Conservation (phyloP, 2,113 vertebrate genomes). For the Buteo buteo region DNA sequence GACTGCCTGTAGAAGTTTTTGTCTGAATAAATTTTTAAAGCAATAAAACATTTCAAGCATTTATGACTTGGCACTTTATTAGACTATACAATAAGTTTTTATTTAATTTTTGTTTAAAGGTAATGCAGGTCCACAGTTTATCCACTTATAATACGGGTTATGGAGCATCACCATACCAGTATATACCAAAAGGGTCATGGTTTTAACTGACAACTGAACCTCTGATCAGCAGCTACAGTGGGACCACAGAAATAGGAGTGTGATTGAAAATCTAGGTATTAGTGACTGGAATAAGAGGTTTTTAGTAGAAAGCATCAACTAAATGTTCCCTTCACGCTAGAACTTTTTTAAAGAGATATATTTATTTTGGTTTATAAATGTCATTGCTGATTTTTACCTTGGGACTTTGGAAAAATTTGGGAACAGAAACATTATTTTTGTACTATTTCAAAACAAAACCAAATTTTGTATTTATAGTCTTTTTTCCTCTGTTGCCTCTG, state of each 20-base stretch:
- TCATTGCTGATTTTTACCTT: not conserved
- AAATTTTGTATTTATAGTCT: not conserved
- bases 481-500: not conserved
- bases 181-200: not conserved
- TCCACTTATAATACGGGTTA: not conserved
- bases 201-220: not conserved
- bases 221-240: not conserved
- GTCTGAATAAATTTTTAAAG: not conserved
- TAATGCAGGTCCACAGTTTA: not conserved
- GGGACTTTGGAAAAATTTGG: not conserved
- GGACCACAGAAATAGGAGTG: not conserved
- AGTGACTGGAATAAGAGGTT: not conserved
- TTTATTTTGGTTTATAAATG: not conserved
- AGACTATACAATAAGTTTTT: not conserved
- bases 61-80: not conserved
- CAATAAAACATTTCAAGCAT: not conserved
- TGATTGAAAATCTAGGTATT: not conserved
- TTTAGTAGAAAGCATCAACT: not conserved
- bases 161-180: not conserved
- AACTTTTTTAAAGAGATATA: not conserved
- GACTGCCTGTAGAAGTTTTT: not conserved
- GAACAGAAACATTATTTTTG: not conserved
- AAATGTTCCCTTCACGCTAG: not conserved
- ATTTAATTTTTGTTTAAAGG: not conserved
- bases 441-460: accelerated